A percentile compares a stretch with the other conserved stretches of the same genome.
Conservation (phyloP, 2,113 vertebrate genomes). For the Mastomys coucha region DNA sequence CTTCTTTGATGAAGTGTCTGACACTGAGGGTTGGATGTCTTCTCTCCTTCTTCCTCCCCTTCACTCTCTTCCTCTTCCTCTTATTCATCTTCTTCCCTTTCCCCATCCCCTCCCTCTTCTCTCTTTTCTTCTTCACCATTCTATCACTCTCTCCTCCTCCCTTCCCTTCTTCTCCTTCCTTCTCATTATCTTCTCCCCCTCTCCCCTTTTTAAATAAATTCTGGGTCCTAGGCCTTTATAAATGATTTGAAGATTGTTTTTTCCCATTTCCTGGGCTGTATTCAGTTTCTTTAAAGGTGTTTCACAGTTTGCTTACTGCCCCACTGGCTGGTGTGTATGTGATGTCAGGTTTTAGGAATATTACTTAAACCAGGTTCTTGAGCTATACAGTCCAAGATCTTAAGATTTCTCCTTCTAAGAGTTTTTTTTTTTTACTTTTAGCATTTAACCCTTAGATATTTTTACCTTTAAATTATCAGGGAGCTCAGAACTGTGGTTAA, state of each 20-base stretch:
- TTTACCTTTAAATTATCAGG: slow-evolving; percentile 28
- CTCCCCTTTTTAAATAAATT: neutral
- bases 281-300: neutral
- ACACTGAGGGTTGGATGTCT: neutral
- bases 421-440: neutral
- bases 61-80: neutral
- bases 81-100: neutral
- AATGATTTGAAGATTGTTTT: neutral
- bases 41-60: neutral
- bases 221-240: neutral
- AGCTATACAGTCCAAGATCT: neutral
- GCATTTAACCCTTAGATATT: neutral
- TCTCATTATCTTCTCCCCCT: neutral
- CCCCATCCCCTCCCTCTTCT: too few species aligned
- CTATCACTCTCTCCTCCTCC: neutral
- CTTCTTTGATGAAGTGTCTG: neutral
- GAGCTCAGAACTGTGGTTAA: neutral
- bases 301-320: neutral
- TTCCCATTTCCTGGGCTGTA: neutral
- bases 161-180: neutral
- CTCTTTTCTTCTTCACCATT: too few species aligned
- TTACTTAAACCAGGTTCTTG: neutral
- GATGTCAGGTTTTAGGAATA: neutral
- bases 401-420: neutral
- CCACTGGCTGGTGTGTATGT: too few species aligned